Base-by-base conservation (phyloP, 2,797 vertebrate species). In the Coilia nasus region DNA sequence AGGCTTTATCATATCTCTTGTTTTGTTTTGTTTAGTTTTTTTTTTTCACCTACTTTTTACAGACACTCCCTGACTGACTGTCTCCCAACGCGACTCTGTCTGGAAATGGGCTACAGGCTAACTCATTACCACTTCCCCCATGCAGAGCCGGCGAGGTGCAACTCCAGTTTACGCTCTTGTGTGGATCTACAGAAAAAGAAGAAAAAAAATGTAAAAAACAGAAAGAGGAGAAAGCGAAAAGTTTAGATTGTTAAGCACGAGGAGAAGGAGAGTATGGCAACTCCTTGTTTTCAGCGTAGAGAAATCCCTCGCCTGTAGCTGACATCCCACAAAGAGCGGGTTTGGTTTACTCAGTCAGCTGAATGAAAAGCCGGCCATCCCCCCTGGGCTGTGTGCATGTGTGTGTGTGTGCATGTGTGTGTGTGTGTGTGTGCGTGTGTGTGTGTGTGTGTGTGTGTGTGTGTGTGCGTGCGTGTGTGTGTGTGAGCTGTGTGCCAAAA, bases 341-440 rank as follows among this genome's bases (percentile, higher is more conserved):
- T 87, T 93, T 94, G 93, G 93, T 94, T 94, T 94, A 93, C 93
- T 90, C 91, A 89, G 88, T 91, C 87, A 89, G 91, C 88, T 91
- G 93, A 94, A 91, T 94, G 93, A 93, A 92, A 92, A 86, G 85
- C 47, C 19, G 44, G 44, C 50, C 56, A 71, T 83, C 15, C 23
- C 31, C 47, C 41, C 17, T 0, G 5, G 17, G 71, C 71, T 44
- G 71, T 78, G 2, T 78, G 6, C 44, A 21, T 41, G 19, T 12
- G 21, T 44, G 17, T 44, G 71, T 44, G 71, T 19, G 50, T 41
- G 31, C 6, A 15, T n/a, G 19, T 78, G 3, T 44, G 17, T 44
- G 35, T 78, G 50, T 54, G 50, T 54, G 50, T 41, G 31, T 19
- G 31, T n/a, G 17, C 35, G 2, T 41, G 15, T 41, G 28, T 75